phyloP scores from a whole-genome alignment of 2,888 invertebrate species.

The Chrysomela aeneicollis region DNA sequence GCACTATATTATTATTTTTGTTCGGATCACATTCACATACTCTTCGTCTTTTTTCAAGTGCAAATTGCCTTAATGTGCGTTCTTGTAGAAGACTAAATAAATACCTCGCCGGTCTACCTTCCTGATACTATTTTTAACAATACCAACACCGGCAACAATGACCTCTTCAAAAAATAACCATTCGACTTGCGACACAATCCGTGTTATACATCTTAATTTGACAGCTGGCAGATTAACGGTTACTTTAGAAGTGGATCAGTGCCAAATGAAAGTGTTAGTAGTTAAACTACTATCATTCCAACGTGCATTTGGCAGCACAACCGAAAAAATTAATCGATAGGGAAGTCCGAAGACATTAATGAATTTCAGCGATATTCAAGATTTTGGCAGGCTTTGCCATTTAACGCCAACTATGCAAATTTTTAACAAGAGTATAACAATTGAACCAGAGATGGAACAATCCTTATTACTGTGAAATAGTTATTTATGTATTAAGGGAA shows the following conservation, averaged over 20 bases:
- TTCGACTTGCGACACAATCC: slow-evolving; percentile 12
- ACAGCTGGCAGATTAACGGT: slow-evolving; percentile 27
- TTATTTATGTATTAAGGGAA: too few species aligned
- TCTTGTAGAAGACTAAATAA: neutral
- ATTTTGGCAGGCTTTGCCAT: too few species aligned
- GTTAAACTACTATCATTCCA: slow-evolving; percentile 11
- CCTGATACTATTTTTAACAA: neutral
- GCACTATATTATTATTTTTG: too few species aligned
- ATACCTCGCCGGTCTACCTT: neutral
- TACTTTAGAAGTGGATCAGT: slow-evolving; percentile 22
- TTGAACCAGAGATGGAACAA: too few species aligned
- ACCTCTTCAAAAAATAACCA: slow-evolving; percentile 18
- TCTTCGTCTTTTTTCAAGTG: neutral
- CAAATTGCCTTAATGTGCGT: neutral
- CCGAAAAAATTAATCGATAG: too few species aligned
- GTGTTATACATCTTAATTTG: slow-evolving; percentile 19
- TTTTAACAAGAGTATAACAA: too few species aligned
- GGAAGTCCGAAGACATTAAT: too few species aligned
- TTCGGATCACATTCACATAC: too few species aligned
- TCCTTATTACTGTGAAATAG: too few species aligned
- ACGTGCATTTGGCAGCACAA: neutral
- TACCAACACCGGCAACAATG: slow-evolving; percentile 8
- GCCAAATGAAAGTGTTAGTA: slow-evolving; percentile 22
- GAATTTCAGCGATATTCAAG: too few species aligned
- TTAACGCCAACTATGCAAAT: too few species aligned